Conservation (phyloP, 1,140 invertebrate genomes). For the Tetraneura akinire region DNA sequence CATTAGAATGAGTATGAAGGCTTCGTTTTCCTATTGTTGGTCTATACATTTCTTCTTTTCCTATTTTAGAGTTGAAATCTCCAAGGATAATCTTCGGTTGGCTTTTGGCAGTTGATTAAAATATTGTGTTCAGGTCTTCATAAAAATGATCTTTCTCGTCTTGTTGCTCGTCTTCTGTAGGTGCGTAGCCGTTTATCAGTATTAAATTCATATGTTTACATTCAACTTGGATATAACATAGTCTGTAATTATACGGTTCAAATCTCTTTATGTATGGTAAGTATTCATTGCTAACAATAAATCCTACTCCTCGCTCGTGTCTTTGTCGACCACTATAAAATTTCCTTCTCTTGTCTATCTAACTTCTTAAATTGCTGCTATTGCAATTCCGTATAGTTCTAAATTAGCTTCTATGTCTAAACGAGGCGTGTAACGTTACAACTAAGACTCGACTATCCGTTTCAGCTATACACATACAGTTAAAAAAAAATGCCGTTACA, state of each 20-base stretch:
- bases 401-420: no score
- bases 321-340: conserved; percentile 34
- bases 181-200: conserved; percentile 20
- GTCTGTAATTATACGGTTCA: conserved; percentile 8
- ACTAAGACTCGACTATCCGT: no score
- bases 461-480: no score
- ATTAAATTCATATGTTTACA: conserved; percentile 32
- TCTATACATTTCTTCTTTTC: conserved; percentile 37
- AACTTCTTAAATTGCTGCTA: no score
- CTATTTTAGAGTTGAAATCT: conserved; percentile 42
- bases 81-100: conserved; percentile 45
- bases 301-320: conserved; percentile 33
- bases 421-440: no score
- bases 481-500: no score
- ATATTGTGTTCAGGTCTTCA: conserved; percentile 8
- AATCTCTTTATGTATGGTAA: conserved; percentile 30
- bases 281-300: conserved; percentile 34
- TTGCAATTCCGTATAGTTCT: no score
- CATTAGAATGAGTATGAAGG: background rate
- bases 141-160: background rate
- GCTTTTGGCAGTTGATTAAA: background rate
- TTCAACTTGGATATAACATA: conserved; percentile 27
- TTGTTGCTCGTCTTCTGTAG: conserved; percentile 15
- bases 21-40: conserved; percentile 33
- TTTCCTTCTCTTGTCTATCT: no score